These are phyloP conservation scores for Botia kubotai DNA, from an alignment of 2,797 vertebrate species.

Conservation along the genomic window DNA sequence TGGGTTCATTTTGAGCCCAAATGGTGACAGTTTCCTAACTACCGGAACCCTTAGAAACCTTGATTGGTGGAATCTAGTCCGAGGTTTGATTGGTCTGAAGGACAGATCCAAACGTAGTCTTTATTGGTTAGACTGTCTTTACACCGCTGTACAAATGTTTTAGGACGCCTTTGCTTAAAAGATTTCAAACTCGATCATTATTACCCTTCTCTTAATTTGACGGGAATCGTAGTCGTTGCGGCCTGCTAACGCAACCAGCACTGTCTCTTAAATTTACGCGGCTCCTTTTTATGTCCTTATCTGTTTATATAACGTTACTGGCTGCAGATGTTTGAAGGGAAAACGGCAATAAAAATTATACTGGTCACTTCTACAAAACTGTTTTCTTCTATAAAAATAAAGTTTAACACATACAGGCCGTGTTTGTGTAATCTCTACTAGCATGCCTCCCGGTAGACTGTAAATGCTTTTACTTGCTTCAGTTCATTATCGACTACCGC, in stretches of 20 bases:
- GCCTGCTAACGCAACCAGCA: slow-evolving; percentile 43
- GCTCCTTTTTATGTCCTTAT: slow-evolving; percentile 12
- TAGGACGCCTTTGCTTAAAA: slow-evolving; percentile 70
- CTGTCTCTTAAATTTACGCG: background rate
- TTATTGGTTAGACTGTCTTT: slow-evolving; percentile 85
- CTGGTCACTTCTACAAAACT: background rate
- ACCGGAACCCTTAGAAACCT: slow-evolving; percentile 82
- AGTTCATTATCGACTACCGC: background rate
- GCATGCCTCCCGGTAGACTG: slow-evolving; percentile 3
- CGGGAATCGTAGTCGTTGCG: slow-evolving; percentile 8
- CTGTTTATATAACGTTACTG: background rate
- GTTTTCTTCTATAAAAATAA: background rate
- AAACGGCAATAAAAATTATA: background rate
- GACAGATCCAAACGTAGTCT: slow-evolving; percentile 87
- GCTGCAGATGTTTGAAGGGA: background rate
- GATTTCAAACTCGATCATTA: background rate
- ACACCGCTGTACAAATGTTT: slow-evolving; percentile 75
- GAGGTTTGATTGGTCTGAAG: slow-evolving; percentile 92
- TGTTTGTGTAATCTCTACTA: slow-evolving; percentile 17
- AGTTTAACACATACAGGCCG: background rate
- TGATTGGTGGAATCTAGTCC: slow-evolving; percentile 91
- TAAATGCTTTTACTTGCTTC: background rate
- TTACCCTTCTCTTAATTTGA: slow-evolving; percentile 57
- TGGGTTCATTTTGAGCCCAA: slow-evolving; percentile 68
- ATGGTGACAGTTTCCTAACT: slow-evolving; percentile 81